A percentile compares a stretch with the other conserved stretches of the same genome.
Evolutionary conservation across 2,113 vertebrate genomes (phyloP).

Genomic region (Odocoileus hemionus): DNA sequence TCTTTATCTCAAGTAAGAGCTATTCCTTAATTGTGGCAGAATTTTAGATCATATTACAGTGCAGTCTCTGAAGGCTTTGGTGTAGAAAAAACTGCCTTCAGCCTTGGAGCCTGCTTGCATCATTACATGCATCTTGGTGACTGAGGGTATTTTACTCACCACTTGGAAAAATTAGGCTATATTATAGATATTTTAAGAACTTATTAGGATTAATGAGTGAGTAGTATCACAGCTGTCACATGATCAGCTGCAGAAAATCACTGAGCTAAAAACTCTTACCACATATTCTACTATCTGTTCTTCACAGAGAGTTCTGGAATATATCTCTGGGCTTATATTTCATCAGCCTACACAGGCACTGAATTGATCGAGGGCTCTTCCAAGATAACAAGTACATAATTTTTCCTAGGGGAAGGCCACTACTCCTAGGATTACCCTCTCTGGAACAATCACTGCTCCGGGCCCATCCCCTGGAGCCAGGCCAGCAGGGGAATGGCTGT

Average conservation of each 20-base stretch:
- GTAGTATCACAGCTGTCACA: neutral
- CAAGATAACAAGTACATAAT: neutral
- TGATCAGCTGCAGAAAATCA: neutral
- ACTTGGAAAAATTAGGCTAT: neutral
- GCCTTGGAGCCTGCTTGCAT: neutral
- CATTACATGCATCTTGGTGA: neutral
- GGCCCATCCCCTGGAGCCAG: neutral
- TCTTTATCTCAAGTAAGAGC: neutral
- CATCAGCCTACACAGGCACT: neutral
- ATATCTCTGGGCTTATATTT: neutral
- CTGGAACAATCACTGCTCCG: neutral
- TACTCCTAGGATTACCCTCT: neutral
- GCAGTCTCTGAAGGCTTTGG: neutral
- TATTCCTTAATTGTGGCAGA: neutral
- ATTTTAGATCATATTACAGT: neutral
- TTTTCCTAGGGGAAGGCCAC: slow-evolving; percentile 30
- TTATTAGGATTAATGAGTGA: neutral
- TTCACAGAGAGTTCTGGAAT: neutral
- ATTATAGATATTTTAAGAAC: neutral
- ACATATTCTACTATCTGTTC: neutral
- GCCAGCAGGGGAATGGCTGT: neutral
- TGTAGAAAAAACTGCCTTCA: neutral
- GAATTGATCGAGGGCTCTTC: neutral
- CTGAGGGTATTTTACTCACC: neutral
- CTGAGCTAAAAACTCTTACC: neutral